phyloP scores from a whole-genome alignment of 2,113 vertebrate species.

The Smithornis capensis region DNA sequence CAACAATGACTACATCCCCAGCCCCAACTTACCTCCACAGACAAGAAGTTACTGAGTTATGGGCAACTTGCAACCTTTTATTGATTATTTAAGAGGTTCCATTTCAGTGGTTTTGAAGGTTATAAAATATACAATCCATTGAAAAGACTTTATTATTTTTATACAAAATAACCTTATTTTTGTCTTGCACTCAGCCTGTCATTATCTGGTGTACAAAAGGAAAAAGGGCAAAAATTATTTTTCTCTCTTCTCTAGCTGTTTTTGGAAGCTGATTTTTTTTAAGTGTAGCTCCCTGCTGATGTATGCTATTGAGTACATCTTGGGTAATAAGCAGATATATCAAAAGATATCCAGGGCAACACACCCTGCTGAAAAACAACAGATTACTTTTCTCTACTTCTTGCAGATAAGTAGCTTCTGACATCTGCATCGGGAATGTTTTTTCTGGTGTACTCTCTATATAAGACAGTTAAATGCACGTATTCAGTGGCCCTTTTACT shows the following conservation, averaged over 20 bases:
- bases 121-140: neutral
- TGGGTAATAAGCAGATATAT: conserved; percentile 28
- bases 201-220: neutral
- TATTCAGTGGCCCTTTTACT: neutral
- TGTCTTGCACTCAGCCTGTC: neutral
- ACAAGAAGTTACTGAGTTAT: neutral
- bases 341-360: conserved; percentile 26
- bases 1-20: neutral
- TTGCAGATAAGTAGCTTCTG: conserved; percentile 5
- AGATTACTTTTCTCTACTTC: neutral
- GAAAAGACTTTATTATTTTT: neutral
- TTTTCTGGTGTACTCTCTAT: neutral
- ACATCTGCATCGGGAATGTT: neutral
- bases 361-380: conserved; percentile 38
- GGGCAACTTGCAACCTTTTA: neutral
- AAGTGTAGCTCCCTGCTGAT: conserved; percentile 9
- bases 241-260: neutral
- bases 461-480: neutral
- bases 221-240: neutral
- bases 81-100: neutral
- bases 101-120: neutral
- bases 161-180: neutral
- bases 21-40: neutral
- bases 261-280: conserved; percentile 14
- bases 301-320: conserved; percentile 9